Evolutionary conservation across 2,113 vertebrate genomes (phyloP), one percentile per base, ranked within the genome.

Genomic region (Protobothrops flavoviridis): DNA sequence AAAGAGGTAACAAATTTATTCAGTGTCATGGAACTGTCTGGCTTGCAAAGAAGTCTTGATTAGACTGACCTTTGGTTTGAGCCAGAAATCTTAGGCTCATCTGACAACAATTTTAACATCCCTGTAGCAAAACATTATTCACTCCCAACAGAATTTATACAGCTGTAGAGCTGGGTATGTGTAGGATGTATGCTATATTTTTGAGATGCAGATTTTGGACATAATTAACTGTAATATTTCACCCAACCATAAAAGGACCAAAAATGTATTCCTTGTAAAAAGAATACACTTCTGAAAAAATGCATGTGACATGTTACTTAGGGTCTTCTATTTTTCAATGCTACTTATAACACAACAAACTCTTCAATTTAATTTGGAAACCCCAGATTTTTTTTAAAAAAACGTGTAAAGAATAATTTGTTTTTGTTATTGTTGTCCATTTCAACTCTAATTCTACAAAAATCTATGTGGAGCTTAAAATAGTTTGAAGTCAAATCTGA

Each of bases 331-430:
- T 91, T 29, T 57, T 89, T 64, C 69, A 43, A 23, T 48, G 21
- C 9, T 64, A 39, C 39, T 43, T 92, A 52, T 87, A 89, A 92
- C 4, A 45, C 48, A 81, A 91, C 85, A 59, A 23, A 85, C 23
- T 90, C 85, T 89, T 55, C 39, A 85, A 20, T 11, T 90, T 81
- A 89, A 55, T 56, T 48, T 55, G 55, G 93, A 90, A 94, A 87
- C 86, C 12, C 0, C 2, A 48, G 74, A 69, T 26, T 21, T 3
- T 69, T 85, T 57, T 85, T 33, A 88, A 53, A 61, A 53, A 61
- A 57, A 5, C 21, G 21, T 39, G n/a, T 43, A 13, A 23, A 33
- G n/a, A 3, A 2, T 33, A 21, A 17, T 52, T 45, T 48, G 39
- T 10, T 52, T 45, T 17, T 48, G 52, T 88, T 59, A 13, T 55